Evolutionary conservation across 2,888 invertebrate genomes (phyloP).

Genomic region (Ctenicera cuprea): DNA sequence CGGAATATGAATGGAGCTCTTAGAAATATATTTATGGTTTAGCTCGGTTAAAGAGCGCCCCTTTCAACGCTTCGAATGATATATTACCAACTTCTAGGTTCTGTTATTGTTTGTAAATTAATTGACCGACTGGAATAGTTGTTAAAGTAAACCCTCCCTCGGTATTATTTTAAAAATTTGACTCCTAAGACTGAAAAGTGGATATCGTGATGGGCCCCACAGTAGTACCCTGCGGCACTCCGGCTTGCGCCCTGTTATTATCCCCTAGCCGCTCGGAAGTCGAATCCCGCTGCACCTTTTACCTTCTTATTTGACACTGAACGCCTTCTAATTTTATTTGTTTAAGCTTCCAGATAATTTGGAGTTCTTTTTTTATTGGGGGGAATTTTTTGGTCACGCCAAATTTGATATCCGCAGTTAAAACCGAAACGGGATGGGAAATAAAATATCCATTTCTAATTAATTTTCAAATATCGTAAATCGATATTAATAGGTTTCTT

Average conservation of each 20-base stretch:
- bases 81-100: too few species aligned
- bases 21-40: conserved; percentile 12
- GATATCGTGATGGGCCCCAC: conserved; percentile 17
- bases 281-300: conserved; percentile 55
- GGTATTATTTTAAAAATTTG: not conserved
- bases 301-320: conserved; percentile 57
- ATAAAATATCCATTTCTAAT: conserved; percentile 7
- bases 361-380: not conserved
- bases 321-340: conserved; percentile 59
- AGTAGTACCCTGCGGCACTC: conserved; percentile 41
- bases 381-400: not conserved
- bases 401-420: not conserved
- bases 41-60: not conserved
- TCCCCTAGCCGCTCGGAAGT: conserved; percentile 58
- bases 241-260: conserved; percentile 54
- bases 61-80: conserved; percentile 6
- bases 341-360: conserved; percentile 46
- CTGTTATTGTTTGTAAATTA: not conserved
- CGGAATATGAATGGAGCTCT: conserved; percentile 25
- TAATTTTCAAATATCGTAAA: not conserved
- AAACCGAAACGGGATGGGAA: not conserved
- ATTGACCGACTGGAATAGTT: not conserved
- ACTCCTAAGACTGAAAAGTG: not conserved
- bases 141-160: too few species aligned
- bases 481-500: conserved; percentile 4